Evolutionary conservation across 2,797 vertebrate species (phyloP).

Genomic region (Phalanger gymnotis): DNA sequence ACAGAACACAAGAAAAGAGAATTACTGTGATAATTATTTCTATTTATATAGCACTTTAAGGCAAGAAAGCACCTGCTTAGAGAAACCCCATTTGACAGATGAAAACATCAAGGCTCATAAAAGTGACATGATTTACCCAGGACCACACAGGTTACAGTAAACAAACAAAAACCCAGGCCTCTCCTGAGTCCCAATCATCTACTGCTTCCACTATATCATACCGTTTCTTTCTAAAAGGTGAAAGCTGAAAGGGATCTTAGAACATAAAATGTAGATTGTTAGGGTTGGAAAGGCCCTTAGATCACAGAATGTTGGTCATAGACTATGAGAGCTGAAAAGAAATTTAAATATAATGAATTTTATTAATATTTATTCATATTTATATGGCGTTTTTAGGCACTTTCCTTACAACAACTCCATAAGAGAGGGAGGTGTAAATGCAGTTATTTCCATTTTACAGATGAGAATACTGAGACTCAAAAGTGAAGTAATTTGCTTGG

Average conservation of each 20-base stretch:
- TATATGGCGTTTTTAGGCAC: not conserved
- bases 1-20: not conserved
- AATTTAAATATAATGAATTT: not conserved
- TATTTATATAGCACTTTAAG: not conserved
- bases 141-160: not conserved
- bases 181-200: not conserved
- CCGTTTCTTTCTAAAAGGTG: not conserved
- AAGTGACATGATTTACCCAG: not conserved
- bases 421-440: not conserved
- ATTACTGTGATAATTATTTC: not conserved
- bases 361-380: not conserved
- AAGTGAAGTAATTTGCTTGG: not conserved
- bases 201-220: not conserved
- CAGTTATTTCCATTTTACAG: conserved; percentile 19
- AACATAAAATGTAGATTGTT: not conserved
- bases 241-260: not conserved
- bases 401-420: not conserved
- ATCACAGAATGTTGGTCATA: not conserved
- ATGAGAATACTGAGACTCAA: not conserved
- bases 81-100: not conserved
- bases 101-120: not conserved
- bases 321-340: not conserved
- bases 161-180: not conserved
- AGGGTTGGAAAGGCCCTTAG: not conserved
- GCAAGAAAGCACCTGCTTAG: not conserved